Evolutionary conservation across 2,888 invertebrate species (phyloP).

Genomic region (Yponomeuta evonymella): DNA sequence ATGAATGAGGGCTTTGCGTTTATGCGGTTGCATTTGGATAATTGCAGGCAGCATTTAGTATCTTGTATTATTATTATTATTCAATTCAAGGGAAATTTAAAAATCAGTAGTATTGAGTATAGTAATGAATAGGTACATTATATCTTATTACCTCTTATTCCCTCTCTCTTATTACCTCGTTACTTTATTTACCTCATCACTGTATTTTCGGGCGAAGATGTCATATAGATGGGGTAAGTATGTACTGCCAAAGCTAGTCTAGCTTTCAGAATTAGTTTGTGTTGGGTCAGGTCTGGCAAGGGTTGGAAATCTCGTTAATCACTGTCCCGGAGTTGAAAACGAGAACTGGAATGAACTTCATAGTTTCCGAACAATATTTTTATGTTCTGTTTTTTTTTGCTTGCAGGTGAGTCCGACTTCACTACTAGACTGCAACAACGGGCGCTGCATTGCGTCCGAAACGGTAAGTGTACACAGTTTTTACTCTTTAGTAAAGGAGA

Average conservation of each 20-base stretch:
- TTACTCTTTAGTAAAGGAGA: constrained; percentile 3
- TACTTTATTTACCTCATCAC: no score
- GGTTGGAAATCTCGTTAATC: background rate
- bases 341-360: background rate
- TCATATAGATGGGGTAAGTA: background rate
- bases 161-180: no score
- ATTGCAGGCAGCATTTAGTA: no score
- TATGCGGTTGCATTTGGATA: no score
- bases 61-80: no score
- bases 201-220: background rate
- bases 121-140: no score
- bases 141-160: no score
- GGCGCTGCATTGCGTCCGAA: constrained; percentile 73
- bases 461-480: constrained; percentile 53
- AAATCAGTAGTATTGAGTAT: no score
- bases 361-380: constrained; percentile 26
- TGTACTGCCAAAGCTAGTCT: background rate
- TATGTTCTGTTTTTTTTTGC: constrained; percentile 30
- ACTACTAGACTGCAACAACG: constrained; percentile 75
- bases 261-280: background rate
- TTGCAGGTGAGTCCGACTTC: constrained; percentile 75
- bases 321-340: background rate
- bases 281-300: background rate
- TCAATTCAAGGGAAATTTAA: no score
- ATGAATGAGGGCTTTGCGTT: no score